These are phyloP conservation scores for Zingel zingel DNA, from an alignment of 2,113 vertebrate species.

Conservation along the genomic window DNA sequence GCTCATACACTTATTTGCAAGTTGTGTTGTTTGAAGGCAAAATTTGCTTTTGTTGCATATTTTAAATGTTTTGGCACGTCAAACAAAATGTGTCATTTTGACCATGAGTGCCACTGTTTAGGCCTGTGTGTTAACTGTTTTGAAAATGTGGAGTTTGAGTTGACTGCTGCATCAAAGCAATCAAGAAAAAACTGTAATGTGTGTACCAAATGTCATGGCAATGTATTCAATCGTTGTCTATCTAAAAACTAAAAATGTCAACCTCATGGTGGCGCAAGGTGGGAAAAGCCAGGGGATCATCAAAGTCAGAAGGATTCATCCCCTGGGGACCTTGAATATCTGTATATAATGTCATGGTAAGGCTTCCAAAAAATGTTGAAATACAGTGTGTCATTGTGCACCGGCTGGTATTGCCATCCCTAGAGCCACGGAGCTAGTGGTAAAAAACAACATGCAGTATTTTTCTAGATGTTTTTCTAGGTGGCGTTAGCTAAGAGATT, in stretches of 20 bases:
- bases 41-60: too few species aligned
- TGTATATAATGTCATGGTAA: background rate
- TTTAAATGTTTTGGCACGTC: too few species aligned
- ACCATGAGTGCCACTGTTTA: too few species aligned
- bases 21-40: too few species aligned
- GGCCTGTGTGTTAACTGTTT: too few species aligned
- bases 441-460: constrained; percentile 6
- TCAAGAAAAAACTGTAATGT: too few species aligned
- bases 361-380: background rate
- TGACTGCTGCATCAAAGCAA: too few species aligned
- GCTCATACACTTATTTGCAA: too few species aligned
- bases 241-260: background rate
- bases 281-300: background rate
- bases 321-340: background rate
- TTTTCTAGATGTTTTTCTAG: background rate
- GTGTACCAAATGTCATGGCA: too few species aligned
- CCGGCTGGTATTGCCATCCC: background rate
- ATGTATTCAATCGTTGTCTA: background rate
- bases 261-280: background rate
- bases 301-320: constrained; percentile 3
- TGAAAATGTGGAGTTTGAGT: too few species aligned
- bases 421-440: background rate
- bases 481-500: background rate
- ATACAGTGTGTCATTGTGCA: background rate
- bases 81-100: too few species aligned